These are phyloP conservation scores for Sterrhoptilus dennistouni DNA, from an alignment of 2,113 vertebrate species.

Conservation along the genomic window DNA sequence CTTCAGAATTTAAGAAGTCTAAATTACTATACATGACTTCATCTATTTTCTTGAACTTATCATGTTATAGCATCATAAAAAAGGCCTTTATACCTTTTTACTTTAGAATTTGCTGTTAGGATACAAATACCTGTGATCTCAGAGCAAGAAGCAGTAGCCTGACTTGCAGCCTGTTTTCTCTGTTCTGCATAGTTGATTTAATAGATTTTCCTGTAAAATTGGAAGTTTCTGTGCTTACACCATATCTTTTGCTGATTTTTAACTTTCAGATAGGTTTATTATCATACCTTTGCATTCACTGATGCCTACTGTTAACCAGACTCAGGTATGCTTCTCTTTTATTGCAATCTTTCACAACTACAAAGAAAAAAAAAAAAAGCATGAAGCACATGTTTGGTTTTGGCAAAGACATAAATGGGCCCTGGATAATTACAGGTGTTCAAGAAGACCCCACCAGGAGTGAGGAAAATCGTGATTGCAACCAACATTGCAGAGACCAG, in stretches of 20 bases:
- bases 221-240: not conserved
- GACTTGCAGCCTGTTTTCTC: not conserved
- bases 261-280: slow-evolving; percentile 89
- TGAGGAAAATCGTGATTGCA: slow-evolving; percentile 97
- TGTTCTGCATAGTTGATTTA: not conserved
- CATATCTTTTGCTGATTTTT: not conserved
- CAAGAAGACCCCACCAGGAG: slow-evolving; percentile 91
- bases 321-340: slow-evolving; percentile 80
- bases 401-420: not conserved
- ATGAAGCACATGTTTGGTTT: not conserved
- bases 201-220: not conserved
- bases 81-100: not conserved
- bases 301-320: slow-evolving; percentile 98
- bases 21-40: not conserved
- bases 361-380: not conserved
- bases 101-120: not conserved
- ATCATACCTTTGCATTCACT: slow-evolving; percentile 97
- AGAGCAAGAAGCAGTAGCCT: not conserved
- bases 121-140: not conserved
- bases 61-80: not conserved
- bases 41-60: not conserved
- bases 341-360: not conserved
- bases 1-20: not conserved
- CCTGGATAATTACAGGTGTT: slow-evolving; percentile 84
- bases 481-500: slow-evolving; percentile 99